Base-by-base conservation (phyloP, 1,140 invertebrate species). In the Anastrepha ludens region DNA sequence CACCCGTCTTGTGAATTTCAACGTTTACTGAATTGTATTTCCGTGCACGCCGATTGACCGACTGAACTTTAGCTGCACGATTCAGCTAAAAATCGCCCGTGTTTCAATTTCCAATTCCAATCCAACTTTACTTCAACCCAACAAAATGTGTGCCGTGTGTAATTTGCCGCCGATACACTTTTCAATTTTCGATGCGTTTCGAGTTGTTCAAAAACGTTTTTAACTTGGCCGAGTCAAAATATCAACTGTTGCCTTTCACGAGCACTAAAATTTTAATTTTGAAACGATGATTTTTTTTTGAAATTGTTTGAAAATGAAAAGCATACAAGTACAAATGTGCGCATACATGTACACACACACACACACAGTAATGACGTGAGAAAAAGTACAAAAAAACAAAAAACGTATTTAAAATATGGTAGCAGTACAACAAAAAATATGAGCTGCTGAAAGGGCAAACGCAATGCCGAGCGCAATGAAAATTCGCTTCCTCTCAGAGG, bases 161-260 rank as follows among this genome's bases (percentile, higher is more conserved):
- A 81, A 55, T 29, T 44, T 81, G 44, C 50, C 74, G 44, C 74
- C 17, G 74, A 81, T 81, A 81, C 50, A 81, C 74, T 81, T 81
- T 78, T 55, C 41, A n/a, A 13, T 62, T 39, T 44, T 3, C 17
- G n/a, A 44, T 6, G 85, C 39, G 20, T 87, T 87, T 64, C 86
- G 86, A 47, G 65, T 58, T 47, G 13, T 74, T 88, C 85, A 60
- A 89, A 88, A 87, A 90, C 89, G 90, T 88, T 91, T 89, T 90
- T 87, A 90, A 91, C 90, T 89, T 92, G 90, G 86, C 89, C 91
- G 91, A 90, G 91, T 92, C 91, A 89, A 89, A 92, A 92, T 91
- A 88, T 89, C 90, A 92, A 92, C 91, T 92, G 91, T 50, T 13
- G 62, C 60, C 86, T n/a, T 65, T 29, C 15, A 55, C 20, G 74